Base-by-base conservation (phyloP, 1,140 invertebrate genomes). In the Chrysomallon squamiferum region DNA sequence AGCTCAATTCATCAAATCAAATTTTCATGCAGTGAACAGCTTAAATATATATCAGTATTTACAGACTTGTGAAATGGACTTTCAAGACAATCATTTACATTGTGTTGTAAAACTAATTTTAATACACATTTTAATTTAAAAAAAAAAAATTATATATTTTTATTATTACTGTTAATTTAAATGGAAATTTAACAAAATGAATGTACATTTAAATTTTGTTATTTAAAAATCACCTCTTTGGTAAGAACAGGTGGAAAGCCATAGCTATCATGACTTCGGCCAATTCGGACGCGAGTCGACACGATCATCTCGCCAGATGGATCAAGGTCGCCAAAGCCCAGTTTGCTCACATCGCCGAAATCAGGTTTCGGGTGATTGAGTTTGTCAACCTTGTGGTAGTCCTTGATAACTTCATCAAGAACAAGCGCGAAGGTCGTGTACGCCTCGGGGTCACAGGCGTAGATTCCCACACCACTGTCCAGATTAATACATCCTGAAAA, bases 331-430 rank as follows among this genome's bases (percentile, higher is more conserved):
- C 73, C 73, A 33, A 78, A 77, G 11, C 65, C 72, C 33, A 83
- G 65, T 29, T 80, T 79, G 59, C 71, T 68, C 25, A 71, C 30
- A 58, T 80, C 71, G 80, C 97, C 97, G 47, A 82, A 76, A 54
- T 76, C 68, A 18, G 76, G 74, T 11, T 66, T 85, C 0, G 96
- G 97, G 86, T 98, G 96, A 83, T 93, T 72, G 15, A 79, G 69
- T 47, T 72, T 67, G 25, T 52, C 27, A 27, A 76, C 73, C 61
- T 79, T 80, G 71, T 84, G 82, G 69, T 80, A 80, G 56, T 73
- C 76, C 68, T 74, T 73, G 65, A 82, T 84, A 27, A 84, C 75
- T 20, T 68, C 61, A 60, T 80, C 73, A 43, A 84, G 72, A 0
- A 84, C 59, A 47, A 72, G 73, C 22, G 74, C 75, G 63, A 84